Conservation (phyloP, 2,797 vertebrate species). For the Enteromius radiatus region DNA sequence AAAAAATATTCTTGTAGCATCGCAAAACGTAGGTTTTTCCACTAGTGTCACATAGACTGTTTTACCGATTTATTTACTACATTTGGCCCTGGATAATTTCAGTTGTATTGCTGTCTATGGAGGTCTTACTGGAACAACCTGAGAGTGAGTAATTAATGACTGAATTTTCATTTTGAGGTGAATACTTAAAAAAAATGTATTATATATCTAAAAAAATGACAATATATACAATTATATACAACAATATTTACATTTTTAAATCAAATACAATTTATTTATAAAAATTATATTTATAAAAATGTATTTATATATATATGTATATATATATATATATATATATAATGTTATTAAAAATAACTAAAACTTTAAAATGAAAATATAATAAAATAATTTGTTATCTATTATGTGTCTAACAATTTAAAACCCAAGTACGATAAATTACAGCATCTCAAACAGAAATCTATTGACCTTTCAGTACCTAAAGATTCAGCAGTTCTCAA, state of each 20-base stretch:
- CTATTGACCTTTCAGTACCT: constrained; percentile 19
- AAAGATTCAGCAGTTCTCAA: neutral
- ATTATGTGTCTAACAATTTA: neutral
- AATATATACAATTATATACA: neutral
- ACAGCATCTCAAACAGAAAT: neutral
- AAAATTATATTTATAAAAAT: too few relatives aligned
- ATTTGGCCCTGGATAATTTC: too few relatives aligned
- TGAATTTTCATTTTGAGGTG: too few relatives aligned
- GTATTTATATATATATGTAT: neutral
- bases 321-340: neutral
- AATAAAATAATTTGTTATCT: neutral
- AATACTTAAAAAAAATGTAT: neutral
- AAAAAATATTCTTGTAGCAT: too few relatives aligned
- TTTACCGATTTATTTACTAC: too few relatives aligned
- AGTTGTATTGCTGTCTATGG: too few relatives aligned
- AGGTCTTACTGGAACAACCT: too few relatives aligned
- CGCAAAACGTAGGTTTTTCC: too few relatives aligned
- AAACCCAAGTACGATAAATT: constrained; percentile 10
- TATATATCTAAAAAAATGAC: neutral
- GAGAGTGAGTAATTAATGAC: too few relatives aligned
- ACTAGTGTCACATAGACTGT: too few relatives aligned
- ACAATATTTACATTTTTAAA: neutral
- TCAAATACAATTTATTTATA: neutral
- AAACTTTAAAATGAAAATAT: neutral
- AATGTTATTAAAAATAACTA: neutral